These are phyloP conservation scores for Phortica okadai DNA, from an alignment of 2,888 invertebrate species.

Conservation along the genomic window DNA sequence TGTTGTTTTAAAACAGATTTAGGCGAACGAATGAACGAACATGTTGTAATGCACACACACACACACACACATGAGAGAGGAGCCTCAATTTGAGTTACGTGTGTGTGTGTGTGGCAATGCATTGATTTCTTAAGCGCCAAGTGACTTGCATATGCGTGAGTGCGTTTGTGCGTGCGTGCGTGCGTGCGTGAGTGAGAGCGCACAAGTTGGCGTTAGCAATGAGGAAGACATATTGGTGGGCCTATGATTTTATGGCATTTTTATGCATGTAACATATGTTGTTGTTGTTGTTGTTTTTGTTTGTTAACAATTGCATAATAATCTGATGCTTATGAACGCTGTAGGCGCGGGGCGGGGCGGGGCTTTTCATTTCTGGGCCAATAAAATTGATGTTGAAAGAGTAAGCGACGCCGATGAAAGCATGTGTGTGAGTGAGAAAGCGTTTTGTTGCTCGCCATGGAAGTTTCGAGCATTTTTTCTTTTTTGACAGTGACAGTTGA, in stretches of 20 bases:
- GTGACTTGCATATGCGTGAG: constrained; percentile 2
- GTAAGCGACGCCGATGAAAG: too few species aligned
- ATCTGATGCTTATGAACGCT: too few species aligned
- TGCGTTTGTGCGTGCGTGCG: background rate
- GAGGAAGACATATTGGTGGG: constrained; percentile 28
- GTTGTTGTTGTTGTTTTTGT: background rate
- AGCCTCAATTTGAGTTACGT: background rate
- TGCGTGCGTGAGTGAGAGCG: background rate
- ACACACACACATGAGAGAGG: too few species aligned
- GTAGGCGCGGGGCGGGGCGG: too few species aligned
- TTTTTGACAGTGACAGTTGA: too few species aligned
- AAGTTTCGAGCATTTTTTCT: too few species aligned
- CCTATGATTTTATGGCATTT: background rate
- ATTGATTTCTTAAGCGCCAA: background rate
- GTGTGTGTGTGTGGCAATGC: background rate
- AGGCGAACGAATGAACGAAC: constrained; percentile 15
- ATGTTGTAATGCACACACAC: constrained; percentile 1
- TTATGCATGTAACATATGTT: background rate
- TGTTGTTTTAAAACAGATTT: constrained; percentile 15
- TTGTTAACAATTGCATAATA: constrained; percentile 27
- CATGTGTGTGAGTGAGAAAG: too few species aligned
- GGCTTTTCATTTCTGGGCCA: too few species aligned
- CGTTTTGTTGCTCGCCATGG: too few species aligned
- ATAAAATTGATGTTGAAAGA: too few species aligned
- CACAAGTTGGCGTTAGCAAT: constrained; percentile 2